These are phyloP conservation scores for Pica pica DNA, from an alignment of 2,113 vertebrate species.

Conservation along the genomic window DNA sequence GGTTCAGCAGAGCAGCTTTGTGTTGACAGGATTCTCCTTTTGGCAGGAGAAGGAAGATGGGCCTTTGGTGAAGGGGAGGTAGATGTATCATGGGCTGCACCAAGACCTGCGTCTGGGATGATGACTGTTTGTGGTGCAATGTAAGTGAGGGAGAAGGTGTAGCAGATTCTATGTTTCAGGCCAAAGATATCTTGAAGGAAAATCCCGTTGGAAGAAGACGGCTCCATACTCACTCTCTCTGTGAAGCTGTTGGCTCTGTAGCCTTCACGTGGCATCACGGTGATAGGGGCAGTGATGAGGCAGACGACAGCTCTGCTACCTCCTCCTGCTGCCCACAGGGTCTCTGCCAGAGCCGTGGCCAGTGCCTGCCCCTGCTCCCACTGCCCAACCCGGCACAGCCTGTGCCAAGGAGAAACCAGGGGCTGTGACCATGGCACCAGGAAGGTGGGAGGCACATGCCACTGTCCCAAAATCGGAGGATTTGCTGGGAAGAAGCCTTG, in stretches of 20 bases:
- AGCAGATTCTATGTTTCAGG: background rate
- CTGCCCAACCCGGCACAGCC: conserved; percentile 60
- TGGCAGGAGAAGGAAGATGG: background rate
- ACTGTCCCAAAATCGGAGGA: fast-evolving
- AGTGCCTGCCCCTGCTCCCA: conserved; percentile 71
- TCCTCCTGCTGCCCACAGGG: conserved; percentile 83
- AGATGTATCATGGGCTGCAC: fast-evolving
- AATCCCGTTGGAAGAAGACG: fast-evolving
- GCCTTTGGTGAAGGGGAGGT: background rate
- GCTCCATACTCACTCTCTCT: conserved; percentile 69
- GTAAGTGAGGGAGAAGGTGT: fast-evolving
- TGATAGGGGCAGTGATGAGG: conserved; percentile 59
- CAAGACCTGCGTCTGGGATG: background rate
- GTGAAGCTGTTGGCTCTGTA: conserved; percentile 72
- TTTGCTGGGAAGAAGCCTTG: background rate
- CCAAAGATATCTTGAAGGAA: background rate
- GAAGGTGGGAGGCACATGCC: background rate
- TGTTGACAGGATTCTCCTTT: background rate
- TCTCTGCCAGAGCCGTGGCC: conserved; percentile 63
- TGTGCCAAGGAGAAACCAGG: background rate
- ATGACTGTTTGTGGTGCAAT: fast-evolving
- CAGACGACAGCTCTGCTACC: conserved; percentile 67
- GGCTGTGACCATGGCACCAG: fast-evolving
- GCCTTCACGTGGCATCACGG: conserved; percentile 17
- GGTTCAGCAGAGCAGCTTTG: background rate